phyloP scores from a whole-genome alignment of 2,113 vertebrate genomes.

The Apeltes quadracus region DNA sequence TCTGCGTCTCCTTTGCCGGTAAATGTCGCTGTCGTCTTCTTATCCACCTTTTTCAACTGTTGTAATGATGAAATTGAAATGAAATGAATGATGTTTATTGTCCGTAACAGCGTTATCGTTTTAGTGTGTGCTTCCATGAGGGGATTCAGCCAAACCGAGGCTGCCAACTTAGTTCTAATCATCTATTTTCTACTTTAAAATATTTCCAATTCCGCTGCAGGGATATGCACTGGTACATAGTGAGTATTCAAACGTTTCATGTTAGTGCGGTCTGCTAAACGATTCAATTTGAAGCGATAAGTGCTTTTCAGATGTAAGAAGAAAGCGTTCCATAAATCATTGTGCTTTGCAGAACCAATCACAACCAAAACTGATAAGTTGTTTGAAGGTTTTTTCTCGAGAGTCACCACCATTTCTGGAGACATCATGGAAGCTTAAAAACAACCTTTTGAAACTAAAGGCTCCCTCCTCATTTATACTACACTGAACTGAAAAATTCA shows the following conservation, averaged over 20 bases:
- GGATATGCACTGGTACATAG: not conserved
- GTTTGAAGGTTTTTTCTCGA: slow-evolving; percentile 1
- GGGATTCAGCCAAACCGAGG: not conserved
- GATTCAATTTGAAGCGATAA: slow-evolving; percentile 1
- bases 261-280: not conserved
- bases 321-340: not conserved
- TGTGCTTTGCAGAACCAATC: slow-evolving; percentile 7
- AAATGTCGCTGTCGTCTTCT: too few relatives aligned
- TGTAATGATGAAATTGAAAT: too few relatives aligned
- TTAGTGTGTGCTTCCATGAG: not conserved
- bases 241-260: not conserved
- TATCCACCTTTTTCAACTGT: too few relatives aligned
- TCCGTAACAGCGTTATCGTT: not conserved
- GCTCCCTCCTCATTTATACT: slow-evolving; percentile 3
- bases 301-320: not conserved
- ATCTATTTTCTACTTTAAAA: not conserved
- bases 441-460: not conserved
- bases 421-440: not conserved
- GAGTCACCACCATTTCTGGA: not conserved
- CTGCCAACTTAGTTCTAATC: not conserved
- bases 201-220: not conserved
- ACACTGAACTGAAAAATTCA: slow-evolving; percentile 29
- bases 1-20: slow-evolving; percentile 5
- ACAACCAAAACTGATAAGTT: slow-evolving; percentile 5
- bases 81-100: not conserved